These are phyloP conservation scores for Hipposideros armiger DNA, from an alignment of 2,113 vertebrate genomes.

Conservation along the genomic window DNA sequence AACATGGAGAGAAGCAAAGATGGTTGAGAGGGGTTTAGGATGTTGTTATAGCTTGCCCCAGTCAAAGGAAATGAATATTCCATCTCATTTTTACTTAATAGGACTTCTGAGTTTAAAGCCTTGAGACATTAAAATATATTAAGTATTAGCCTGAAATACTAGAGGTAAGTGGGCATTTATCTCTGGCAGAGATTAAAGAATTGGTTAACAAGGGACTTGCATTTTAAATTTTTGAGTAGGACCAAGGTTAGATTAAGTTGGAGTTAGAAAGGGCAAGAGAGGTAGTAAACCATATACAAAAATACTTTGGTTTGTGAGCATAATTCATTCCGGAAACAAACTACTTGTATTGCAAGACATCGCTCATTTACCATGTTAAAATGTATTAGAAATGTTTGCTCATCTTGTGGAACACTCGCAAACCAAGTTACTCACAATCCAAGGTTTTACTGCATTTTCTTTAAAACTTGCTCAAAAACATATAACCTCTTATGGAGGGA, in stretches of 20 bases:
- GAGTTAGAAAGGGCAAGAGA: constrained; percentile 16
- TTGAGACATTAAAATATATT: background rate
- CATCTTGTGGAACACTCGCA: too few relatives aligned
- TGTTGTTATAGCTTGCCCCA: background rate
- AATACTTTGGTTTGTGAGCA: too few relatives aligned
- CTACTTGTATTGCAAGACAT: too few relatives aligned
- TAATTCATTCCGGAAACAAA: too few relatives aligned
- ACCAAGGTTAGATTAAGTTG: constrained; percentile 7
- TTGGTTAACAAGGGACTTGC: background rate
- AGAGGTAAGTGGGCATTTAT: background rate
- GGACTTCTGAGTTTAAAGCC: background rate
- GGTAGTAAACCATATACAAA: background rate
- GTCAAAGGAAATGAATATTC: constrained; percentile 30
- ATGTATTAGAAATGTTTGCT: too few relatives aligned
- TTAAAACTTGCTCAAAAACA: constrained; percentile 8
- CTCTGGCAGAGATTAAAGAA: background rate
- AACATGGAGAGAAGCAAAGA: background rate
- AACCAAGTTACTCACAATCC: too few relatives aligned
- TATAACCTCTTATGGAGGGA: background rate
- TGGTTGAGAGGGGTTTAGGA: background rate
- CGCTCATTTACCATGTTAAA: too few relatives aligned
- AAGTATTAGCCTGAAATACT: constrained; percentile 4
- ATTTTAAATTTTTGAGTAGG: constrained; percentile 31
- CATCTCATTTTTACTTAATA: background rate
- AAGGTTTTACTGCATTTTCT: background rate